Evolutionary conservation across 2,888 invertebrate species (phyloP).

Genomic region (Meta bourneti): DNA sequence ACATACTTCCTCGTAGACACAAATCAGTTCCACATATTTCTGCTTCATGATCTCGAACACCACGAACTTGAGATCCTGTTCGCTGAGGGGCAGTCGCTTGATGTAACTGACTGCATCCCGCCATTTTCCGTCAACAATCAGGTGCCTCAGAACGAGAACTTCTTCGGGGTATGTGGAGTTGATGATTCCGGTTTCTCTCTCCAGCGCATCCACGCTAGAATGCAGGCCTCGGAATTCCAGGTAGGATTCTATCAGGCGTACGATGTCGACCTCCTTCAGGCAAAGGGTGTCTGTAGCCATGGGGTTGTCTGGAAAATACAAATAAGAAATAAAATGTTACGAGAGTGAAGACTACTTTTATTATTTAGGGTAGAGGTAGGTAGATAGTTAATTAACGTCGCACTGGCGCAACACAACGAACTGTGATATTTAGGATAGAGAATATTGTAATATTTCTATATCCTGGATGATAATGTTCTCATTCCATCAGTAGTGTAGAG

Average conservation of each 20-base stretch:
- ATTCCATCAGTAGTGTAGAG: no score
- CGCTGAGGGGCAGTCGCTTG: conserved; percentile 1
- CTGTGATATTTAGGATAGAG: no score
- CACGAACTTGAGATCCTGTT: conserved; percentile 9
- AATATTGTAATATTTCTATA: no score
- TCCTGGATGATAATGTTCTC: no score
- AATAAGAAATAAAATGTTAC: no score
- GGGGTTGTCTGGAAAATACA: not conserved
- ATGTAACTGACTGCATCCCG: conserved; percentile 9
- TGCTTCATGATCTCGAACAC: conserved; percentile 56
- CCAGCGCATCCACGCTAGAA: conserved; percentile 33
- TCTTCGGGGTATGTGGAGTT: not conserved
- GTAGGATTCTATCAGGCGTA: conserved; percentile 27
- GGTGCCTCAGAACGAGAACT: conserved; percentile 12
- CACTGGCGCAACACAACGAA: no score
- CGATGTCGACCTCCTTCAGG: conserved; percentile 35
- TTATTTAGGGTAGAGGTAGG: no score
- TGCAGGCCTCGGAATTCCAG: conserved; percentile 18
- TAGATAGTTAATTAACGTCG: no score
- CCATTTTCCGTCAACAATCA: conserved; percentile 42
- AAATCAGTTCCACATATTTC: conserved; percentile 56
- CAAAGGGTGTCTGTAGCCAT: conserved; percentile 13
- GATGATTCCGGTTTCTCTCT: conserved; percentile 45
- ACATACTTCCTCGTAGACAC: conserved; percentile 51
- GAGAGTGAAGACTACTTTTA: no score